Percentiles rank a stretch among this genome's conserved stretches.
These are phyloP conservation scores for Ditylenchus weischeri DNA, from an alignment of 2,888 invertebrate genomes.

Conservation along the genomic window DNA sequence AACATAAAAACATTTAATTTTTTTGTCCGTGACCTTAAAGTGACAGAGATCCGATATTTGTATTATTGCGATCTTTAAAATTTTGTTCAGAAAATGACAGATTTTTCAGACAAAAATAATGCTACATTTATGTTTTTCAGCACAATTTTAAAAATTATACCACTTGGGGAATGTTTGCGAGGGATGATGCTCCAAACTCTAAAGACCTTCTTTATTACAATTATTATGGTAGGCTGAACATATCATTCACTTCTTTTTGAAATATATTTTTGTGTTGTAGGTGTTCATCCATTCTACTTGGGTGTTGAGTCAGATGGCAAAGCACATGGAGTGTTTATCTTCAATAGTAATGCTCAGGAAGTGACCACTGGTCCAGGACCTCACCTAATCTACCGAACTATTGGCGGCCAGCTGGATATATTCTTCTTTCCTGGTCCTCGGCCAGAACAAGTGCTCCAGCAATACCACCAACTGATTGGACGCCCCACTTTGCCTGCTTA, in stretches of 20 bases:
- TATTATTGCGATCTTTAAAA: no score
- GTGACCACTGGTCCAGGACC: conserved; percentile 48
- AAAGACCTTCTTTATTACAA: conserved; percentile 41
- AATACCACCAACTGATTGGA: conserved; percentile 53
- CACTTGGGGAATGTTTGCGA: conserved; percentile 54
- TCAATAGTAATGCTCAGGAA: conserved; percentile 54
- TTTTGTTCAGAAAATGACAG: no score
- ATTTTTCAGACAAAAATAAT: no score
- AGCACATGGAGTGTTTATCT: conserved; percentile 51
- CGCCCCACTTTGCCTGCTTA: conserved; percentile 56
- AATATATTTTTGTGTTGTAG: conserved; percentile 12
- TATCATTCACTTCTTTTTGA: background rate
- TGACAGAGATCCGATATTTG: no score
- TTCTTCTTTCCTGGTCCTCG: conserved; percentile 59
- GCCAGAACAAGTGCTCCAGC: conserved; percentile 58
- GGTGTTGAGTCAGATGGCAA: conserved; percentile 48
- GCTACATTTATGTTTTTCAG: no score
- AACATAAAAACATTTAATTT: no score
- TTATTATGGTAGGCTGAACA: conserved; percentile 41
- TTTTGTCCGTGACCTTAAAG: no score
- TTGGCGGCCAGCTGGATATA: conserved; percentile 54
- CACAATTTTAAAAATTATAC: conserved; percentile 52
- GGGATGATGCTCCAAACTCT: conserved; percentile 51
- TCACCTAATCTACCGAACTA: conserved; percentile 70
- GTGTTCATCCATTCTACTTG: conserved; percentile 55